Percentiles rank a stretch among this genome's conserved stretches.
Evolutionary conservation across 2,113 vertebrate genomes (phyloP).

Genomic region (Halcyon malimbica): DNA sequence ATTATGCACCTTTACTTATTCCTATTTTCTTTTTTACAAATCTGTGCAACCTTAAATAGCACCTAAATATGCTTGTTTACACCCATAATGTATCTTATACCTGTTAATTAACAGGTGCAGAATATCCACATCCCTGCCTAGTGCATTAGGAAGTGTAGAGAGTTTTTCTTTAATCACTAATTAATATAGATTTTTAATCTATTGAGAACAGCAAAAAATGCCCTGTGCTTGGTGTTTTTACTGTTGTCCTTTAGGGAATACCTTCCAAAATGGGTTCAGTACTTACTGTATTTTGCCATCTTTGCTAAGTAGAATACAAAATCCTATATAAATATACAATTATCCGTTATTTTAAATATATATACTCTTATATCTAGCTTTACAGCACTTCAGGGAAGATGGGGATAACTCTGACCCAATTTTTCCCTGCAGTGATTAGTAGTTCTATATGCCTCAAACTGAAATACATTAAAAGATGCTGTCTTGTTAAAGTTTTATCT

Average conservation of each 20-base stretch:
- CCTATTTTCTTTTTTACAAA: not conserved
- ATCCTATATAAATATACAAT: not conserved
- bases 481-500: slow-evolving; percentile 13
- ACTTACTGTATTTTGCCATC: not conserved
- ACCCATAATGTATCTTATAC: not conserved
- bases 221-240: not conserved
- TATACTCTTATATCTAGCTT: not conserved
- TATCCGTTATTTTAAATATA: not conserved
- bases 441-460: not conserved
- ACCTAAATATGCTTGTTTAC: not conserved
- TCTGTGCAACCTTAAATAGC: not conserved
- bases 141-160: not conserved
- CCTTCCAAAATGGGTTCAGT: not conserved
- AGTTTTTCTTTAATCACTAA: not conserved
- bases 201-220: not conserved
- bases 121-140: not conserved
- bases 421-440: slow-evolving; percentile 31
- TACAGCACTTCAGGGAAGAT: slow-evolving; percentile 39
- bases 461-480: slow-evolving; percentile 27
- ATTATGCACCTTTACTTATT: not conserved
- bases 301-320: not conserved
- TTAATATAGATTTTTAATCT: not conserved
- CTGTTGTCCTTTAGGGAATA: not conserved
- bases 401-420: slow-evolving; percentile 50
- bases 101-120: not conserved